Percentiles rank a stretch among this genome's conserved stretches.
Conservation (phyloP, 2,113 vertebrate genomes). For the Tenebrosternarchus preto region DNA sequence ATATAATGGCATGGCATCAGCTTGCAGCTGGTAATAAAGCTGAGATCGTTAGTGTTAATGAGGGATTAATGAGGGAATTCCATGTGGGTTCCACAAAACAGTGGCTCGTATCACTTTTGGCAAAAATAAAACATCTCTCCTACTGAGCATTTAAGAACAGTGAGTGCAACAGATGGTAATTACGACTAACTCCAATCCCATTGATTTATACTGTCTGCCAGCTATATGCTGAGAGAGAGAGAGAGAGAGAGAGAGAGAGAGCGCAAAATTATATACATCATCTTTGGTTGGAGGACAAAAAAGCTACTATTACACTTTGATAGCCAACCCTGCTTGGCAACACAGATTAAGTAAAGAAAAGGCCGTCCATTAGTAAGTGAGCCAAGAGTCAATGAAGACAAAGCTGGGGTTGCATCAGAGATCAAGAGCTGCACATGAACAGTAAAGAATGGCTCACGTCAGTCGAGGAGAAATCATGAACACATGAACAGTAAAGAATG, state of each 20-base stretch:
- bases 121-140: background rate
- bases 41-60: background rate
- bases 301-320: conserved; percentile 27
- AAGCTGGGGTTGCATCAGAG: background rate
- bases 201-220: background rate
- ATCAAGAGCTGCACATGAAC: too few species aligned
- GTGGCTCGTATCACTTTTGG: background rate
- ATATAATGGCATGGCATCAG: background rate
- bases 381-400: background rate
- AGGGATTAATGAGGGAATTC: background rate
- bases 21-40: background rate
- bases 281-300: conserved; percentile 71
- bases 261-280: background rate
- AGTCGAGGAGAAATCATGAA: too few species aligned
- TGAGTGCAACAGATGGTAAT: background rate
- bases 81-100: background rate
- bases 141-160: background rate
- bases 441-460: too few species aligned
- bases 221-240: background rate
- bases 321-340: conserved; percentile 52
- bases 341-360: conserved; percentile 33
- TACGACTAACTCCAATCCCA: background rate
- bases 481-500: too few species aligned
- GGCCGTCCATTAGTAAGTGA: background rate
- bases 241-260: conserved; percentile 7